phyloP scores from a whole-genome alignment of 2,113 vertebrate species.

The Sinocyclocheilus anshuiensis region DNA sequence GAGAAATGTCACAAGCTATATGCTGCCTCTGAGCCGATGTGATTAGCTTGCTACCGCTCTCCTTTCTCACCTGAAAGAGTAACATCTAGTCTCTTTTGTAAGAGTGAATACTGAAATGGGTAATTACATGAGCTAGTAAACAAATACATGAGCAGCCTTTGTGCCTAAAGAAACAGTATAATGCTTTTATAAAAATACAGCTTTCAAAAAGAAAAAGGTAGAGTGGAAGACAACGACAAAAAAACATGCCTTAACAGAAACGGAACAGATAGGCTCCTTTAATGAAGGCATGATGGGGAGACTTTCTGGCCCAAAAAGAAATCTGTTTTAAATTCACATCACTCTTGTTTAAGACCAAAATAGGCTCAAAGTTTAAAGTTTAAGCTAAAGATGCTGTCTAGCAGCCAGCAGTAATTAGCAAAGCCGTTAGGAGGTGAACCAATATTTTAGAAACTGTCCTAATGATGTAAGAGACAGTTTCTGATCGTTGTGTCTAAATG shows the following conservation, averaged over 20 bases:
- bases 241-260: slow-evolving; percentile 36
- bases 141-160: slow-evolving; percentile 55
- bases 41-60: slow-evolving; percentile 42
- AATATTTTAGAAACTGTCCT: slow-evolving; percentile 6
- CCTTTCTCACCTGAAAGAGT: slow-evolving; percentile 41
- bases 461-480: neutral
- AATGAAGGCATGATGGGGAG: neutral
- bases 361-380: slow-evolving; percentile 46
- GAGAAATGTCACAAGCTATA: slow-evolving; percentile 1
- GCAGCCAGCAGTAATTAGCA: slow-evolving; percentile 19
- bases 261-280: slow-evolving; percentile 1
- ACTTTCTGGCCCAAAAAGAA: slow-evolving; percentile 26
- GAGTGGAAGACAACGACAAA: neutral
- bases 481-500: neutral
- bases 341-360: slow-evolving; percentile 12
- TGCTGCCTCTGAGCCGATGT: neutral
- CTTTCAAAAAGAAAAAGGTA: slow-evolving; percentile 24
- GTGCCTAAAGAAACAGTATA: slow-evolving; percentile 46
- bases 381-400: slow-evolving; percentile 15
- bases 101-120: slow-evolving; percentile 64
- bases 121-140: slow-evolving; percentile 63
- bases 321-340: neutral
- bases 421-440: neutral
- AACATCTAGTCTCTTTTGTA: slow-evolving; percentile 55
- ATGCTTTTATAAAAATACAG: slow-evolving; percentile 42